Conservation (phyloP, 2,113 vertebrate genomes). For the Fregata magnificens region DNA sequence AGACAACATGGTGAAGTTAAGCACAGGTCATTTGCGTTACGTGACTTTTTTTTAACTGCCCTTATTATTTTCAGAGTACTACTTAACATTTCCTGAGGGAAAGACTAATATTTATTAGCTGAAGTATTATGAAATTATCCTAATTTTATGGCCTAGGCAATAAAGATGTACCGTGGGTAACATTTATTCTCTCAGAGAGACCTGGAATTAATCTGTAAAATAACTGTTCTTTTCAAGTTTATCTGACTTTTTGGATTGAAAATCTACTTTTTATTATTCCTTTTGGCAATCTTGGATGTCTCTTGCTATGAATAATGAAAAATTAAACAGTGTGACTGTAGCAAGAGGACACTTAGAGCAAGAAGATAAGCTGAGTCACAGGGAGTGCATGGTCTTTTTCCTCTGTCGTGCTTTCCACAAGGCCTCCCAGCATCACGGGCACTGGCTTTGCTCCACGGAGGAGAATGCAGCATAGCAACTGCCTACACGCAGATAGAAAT, state of each 20-base stretch:
- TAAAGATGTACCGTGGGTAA: not conserved
- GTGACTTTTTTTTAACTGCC: not conserved
- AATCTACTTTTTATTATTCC: not conserved
- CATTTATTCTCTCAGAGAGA: not conserved
- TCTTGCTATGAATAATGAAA: constrained; percentile 38
- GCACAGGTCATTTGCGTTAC: not conserved
- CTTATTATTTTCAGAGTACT: not conserved
- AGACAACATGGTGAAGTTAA: not conserved
- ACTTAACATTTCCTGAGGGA: not conserved
- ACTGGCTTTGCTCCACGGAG: not conserved
- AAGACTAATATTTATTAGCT: not conserved
- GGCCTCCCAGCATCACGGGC: not conserved
- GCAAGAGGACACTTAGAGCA: not conserved
- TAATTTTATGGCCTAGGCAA: constrained; percentile 2
- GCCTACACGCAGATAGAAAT: not conserved
- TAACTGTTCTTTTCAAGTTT: not conserved
- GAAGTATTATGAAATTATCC: not conserved
- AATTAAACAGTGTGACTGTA: not conserved
- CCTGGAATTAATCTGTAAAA: not conserved
- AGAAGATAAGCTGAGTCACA: constrained; percentile 28
- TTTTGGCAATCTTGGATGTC: not conserved
- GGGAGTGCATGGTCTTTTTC: not conserved
- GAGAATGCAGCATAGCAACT: not conserved
- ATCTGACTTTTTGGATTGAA: not conserved
- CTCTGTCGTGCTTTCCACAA: constrained; percentile 13